Evolutionary conservation across 2,113 vertebrate species (phyloP), one percentile per base, ranked within the genome.

Genomic region (Gallinago undulata): DNA sequence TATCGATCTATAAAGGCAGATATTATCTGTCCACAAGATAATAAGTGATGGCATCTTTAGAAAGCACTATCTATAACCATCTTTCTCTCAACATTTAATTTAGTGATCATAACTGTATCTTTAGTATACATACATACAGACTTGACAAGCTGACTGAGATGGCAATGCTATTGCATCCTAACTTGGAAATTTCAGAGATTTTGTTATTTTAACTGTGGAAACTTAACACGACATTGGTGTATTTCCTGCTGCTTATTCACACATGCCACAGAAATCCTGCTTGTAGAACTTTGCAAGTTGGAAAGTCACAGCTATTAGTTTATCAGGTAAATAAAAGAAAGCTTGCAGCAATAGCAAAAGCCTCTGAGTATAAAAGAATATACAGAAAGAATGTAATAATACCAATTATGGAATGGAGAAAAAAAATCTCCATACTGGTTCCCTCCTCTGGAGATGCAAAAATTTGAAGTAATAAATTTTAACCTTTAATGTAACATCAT

Each of bases 21-120:
- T 82, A 37, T 66, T 88, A 37, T 88, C 82, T 56, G 19, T 83
- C 82, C 75, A 76, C 79, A 80, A 88, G 75, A 66, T 94, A 93
- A 68, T 95, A 94, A 90, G 35, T 69, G 70, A 94, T 95, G 79
- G 82, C 93, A 86, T 88, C 78, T 90, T 85, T 84, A 86, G 83
- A 92, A 94, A 84, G 59, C 50, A 50, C 86, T 86, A 86, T 90
- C 68, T 90, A 27, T 83, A 92, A 69, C 33, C 6, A 4, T 83
- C 80, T 78, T 51, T 89, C 55, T 93, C 89, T 87, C 69, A 75
- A 45, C 47, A 64, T 93, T 63, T 94, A 75, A 75, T 93, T 81
- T 76, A 92, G 66, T 66, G 74, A 50, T 89, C 37, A 72, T 83
- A 84, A 86, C 66, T 66, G 83, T 84, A 81, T 88, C 60, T 81